Evolutionary conservation across 2,113 vertebrate species (phyloP).

Genomic region (Myrmophylax atrothorax): DNA sequence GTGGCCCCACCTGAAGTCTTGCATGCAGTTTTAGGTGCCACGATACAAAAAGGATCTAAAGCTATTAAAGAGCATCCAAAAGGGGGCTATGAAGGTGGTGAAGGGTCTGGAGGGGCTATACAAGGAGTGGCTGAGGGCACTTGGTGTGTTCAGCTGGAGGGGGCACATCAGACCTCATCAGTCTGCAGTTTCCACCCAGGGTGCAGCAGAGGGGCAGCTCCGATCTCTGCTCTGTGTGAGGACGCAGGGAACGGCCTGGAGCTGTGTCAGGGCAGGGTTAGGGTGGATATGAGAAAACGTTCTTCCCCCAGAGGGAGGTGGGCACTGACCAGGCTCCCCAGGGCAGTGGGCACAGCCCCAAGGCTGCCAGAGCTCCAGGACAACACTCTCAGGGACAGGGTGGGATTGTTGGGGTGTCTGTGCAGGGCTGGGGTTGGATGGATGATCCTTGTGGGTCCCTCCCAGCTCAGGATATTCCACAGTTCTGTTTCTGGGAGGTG

Average conservation of each 20-base stretch:
- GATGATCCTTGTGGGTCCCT: background rate
- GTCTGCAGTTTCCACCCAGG: background rate
- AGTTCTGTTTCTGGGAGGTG: background rate
- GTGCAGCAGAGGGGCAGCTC: background rate
- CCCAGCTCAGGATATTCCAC: background rate
- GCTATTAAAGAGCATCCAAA: background rate
- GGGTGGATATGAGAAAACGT: fast-evolving
- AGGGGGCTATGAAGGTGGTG: fast-evolving
- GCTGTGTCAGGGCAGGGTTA: background rate
- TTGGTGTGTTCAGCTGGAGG: background rate
- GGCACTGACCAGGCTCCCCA: background rate
- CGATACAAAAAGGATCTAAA: background rate
- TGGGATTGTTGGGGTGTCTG: background rate
- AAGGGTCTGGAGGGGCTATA: background rate
- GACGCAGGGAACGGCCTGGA: background rate
- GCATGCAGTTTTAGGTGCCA: background rate
- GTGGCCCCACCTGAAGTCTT: background rate
- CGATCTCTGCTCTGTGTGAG: background rate
- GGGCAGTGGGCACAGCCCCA: background rate
- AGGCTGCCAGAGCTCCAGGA: background rate
- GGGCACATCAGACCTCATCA: background rate
- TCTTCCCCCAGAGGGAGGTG: background rate
- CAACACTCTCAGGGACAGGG: background rate
- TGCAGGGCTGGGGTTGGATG: background rate
- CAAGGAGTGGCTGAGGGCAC: background rate